Evolutionary conservation across 1,140 invertebrate genomes (phyloP).

Genomic region (Apis laboriosa): DNA sequence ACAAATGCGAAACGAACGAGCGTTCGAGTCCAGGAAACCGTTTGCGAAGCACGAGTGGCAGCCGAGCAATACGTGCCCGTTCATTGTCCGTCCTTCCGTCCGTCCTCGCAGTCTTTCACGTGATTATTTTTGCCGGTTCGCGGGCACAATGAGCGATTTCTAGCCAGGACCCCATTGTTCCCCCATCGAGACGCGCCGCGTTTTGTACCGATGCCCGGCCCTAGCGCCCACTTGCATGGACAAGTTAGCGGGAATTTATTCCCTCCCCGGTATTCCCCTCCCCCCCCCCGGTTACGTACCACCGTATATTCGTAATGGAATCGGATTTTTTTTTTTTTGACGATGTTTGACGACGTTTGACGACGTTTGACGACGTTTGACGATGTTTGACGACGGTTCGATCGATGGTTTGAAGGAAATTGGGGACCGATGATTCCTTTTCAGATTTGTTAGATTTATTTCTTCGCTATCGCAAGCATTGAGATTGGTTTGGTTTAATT

Average conservation of each 20-base stretch:
- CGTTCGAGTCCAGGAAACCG: slow-evolving; percentile 62
- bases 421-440: too few species aligned
- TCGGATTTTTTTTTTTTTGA: neutral
- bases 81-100: slow-evolving; percentile 72
- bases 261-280: slow-evolving; percentile 9
- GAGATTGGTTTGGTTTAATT: too few species aligned
- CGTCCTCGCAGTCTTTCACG: slow-evolving; percentile 73
- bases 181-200: slow-evolving; percentile 64
- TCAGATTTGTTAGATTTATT: too few species aligned
- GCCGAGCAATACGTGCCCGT: slow-evolving; percentile 62
- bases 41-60: slow-evolving; percentile 67
- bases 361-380: too few species aligned
- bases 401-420: too few species aligned
- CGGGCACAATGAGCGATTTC: slow-evolving; percentile 75
- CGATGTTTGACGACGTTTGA: too few species aligned
- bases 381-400: too few species aligned
- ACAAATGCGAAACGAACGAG: slow-evolving; percentile 72
- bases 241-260: slow-evolving; percentile 61
- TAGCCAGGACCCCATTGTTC: slow-evolving; percentile 71
- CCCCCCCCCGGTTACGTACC: slow-evolving; percentile 1
- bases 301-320: neutral
- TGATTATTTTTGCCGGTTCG: slow-evolving; percentile 73
- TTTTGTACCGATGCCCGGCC: slow-evolving; percentile 62
- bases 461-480: too few species aligned
- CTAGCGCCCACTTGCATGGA: slow-evolving; percentile 56